phyloP scores from a whole-genome alignment of 2,797 vertebrate genomes.

The Pangasius krempfi region DNA sequence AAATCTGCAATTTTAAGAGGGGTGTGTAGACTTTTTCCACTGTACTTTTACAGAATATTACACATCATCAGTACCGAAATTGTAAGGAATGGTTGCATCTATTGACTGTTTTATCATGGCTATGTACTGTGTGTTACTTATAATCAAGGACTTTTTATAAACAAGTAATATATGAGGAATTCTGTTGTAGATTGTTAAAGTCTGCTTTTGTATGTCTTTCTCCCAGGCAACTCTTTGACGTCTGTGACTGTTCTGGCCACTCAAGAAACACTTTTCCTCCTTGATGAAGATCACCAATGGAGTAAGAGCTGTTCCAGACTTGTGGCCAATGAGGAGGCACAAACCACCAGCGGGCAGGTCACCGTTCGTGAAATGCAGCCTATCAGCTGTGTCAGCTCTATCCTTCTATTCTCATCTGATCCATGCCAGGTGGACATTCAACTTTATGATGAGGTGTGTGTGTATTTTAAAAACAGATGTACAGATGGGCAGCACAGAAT shows the following conservation, averaged over 20 bases:
- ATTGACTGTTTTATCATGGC: not conserved
- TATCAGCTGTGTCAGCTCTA: constrained; percentile 89
- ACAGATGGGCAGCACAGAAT: not conserved
- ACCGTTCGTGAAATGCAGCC: constrained; percentile 81
- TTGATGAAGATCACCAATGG: constrained; percentile 86
- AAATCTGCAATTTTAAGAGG: not conserved
- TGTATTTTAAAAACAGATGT: not conserved
- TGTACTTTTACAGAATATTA: not conserved
- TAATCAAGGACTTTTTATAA: not conserved
- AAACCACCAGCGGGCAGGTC: constrained; percentile 58
- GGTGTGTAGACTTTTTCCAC: not conserved
- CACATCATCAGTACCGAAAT: not conserved
- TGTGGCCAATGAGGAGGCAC: constrained; percentile 46
- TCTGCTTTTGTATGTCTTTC: not conserved
- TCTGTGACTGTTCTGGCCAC: constrained; percentile 88
- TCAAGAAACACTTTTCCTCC: constrained; percentile 83
- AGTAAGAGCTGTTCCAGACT: constrained; percentile 63
- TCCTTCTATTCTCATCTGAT: constrained; percentile 80
- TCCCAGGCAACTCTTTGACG: constrained; percentile 74
- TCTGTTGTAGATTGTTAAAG: too few relatives aligned
- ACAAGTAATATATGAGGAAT: not conserved
- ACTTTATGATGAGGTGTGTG: constrained; percentile 89
- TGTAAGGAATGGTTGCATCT: not conserved
- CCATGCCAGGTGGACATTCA: constrained; percentile 81
- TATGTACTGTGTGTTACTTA: not conserved